Conservation (phyloP, 2,797 vertebrate species). For the Lacerta bilineata region DNA sequence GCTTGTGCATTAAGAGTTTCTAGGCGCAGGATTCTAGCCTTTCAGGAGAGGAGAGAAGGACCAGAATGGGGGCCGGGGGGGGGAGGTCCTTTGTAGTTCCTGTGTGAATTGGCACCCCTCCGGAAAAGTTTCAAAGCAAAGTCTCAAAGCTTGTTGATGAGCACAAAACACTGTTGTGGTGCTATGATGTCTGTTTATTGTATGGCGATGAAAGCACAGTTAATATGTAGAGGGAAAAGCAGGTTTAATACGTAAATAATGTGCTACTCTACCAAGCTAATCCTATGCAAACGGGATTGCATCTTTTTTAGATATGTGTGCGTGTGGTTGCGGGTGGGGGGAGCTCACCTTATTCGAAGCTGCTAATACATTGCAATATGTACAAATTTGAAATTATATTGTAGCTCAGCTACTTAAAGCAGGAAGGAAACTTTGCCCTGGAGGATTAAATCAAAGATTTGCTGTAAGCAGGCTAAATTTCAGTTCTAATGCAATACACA, state of each 20-base stretch:
- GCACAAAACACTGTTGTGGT: neutral
- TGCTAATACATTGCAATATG: neutral
- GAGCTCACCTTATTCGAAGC: neutral
- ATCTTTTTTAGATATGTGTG: neutral
- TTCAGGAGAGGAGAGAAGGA: neutral
- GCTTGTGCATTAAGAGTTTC: neutral
- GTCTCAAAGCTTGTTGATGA: neutral
- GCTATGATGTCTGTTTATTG: neutral
- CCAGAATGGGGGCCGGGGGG: neutral
- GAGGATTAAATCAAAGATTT: neutral
- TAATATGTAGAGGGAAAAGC: neutral
- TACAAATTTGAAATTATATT: neutral
- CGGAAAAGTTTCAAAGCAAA: constrained; percentile 7
- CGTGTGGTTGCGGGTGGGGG: neutral
- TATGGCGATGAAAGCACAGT: neutral
- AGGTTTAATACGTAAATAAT: neutral
- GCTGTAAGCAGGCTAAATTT: neutral
- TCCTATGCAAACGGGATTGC: neutral
- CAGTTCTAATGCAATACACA: neutral
- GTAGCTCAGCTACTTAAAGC: neutral
- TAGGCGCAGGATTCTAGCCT: neutral
- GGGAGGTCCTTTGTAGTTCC: constrained; percentile 9
- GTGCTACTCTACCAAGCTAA: neutral
- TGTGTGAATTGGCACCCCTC: constrained; percentile 12
- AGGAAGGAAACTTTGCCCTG: neutral